A percentile compares a stretch with the other conserved stretches of the same genome.
phyloP scores from a whole-genome alignment of 2,797 vertebrate genomes.

The Oceanodroma leucorhoa region DNA sequence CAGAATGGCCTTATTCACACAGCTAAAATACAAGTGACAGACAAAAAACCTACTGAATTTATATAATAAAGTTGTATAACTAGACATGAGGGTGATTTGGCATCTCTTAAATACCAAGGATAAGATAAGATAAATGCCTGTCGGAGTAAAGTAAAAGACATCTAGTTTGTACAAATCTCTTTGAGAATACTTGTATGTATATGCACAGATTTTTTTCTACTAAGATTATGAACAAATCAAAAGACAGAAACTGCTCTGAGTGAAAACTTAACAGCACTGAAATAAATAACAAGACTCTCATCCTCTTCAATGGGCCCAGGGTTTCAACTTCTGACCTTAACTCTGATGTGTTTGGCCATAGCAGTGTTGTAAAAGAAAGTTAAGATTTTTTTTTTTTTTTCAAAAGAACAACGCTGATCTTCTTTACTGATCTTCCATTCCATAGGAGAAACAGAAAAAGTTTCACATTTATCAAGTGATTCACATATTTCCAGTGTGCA shows the following conservation, averaged over 20 bases:
- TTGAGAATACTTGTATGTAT: not conserved
- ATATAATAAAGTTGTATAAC: not conserved
- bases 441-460: not conserved
- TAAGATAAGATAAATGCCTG: not conserved
- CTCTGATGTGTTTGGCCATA: not conserved
- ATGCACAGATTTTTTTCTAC: not conserved
- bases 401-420: not conserved
- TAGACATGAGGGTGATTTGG: not conserved
- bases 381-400: not conserved
- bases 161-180: not conserved
- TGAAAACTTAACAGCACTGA: not conserved
- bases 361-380: not conserved
- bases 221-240: not conserved
- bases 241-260: not conserved
- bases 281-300: not conserved
- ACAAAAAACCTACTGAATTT: not conserved
- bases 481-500: not conserved
- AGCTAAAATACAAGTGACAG: not conserved
- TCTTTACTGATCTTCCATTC: not conserved
- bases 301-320: not conserved
- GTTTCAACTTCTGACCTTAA: not conserved
- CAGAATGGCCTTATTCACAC: not conserved
- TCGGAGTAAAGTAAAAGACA: not conserved
- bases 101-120: not conserved
- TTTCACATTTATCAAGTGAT: not conserved